Conservation (phyloP, 2,888 invertebrate species). For the Eugnorisma glareosa region DNA sequence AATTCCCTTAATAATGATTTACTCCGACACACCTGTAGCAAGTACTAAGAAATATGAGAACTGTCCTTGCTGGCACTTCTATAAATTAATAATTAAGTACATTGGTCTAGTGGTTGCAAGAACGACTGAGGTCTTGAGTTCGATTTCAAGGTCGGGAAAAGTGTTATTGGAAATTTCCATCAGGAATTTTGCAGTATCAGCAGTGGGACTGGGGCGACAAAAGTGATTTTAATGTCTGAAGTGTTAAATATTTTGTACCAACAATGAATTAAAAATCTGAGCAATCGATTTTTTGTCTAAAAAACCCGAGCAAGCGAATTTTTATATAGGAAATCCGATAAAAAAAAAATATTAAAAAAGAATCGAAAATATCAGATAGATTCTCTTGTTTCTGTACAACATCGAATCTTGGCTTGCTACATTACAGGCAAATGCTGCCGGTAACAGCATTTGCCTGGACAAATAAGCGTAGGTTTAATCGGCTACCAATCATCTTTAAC, state of each 20-base stretch:
- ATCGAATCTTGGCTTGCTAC: not conserved
- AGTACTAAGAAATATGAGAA: slow-evolving; percentile 8
- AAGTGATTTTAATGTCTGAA: too few relatives aligned
- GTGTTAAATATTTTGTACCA: too few relatives aligned
- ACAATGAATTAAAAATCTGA: too few relatives aligned
- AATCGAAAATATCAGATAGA: too few relatives aligned
- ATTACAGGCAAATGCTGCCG: not conserved
- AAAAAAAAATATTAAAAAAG: too few relatives aligned
- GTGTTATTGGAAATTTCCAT: too few relatives aligned
- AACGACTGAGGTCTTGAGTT: not conserved
- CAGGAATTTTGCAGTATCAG: not conserved
- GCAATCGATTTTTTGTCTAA: too few relatives aligned
- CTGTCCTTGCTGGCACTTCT: slow-evolving; percentile 12
- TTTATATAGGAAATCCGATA: too few relatives aligned
- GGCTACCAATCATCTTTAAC: not conserved
- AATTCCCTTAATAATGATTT: slow-evolving; percentile 27
- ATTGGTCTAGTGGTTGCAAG: not conserved
- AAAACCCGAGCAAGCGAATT: too few relatives aligned
- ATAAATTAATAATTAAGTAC: slow-evolving; percentile 2
- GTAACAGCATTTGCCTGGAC: too few relatives aligned
- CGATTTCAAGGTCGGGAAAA: not conserved
- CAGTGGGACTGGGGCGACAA: not conserved
- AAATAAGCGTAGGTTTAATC: not conserved
- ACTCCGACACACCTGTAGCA: slow-evolving; percentile 16
- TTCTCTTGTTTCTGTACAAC: not conserved